Percentiles rank a stretch among this genome's conserved stretches.
Evolutionary conservation across 1,140 invertebrate species (phyloP).

Genomic region (Sweltsa coloradensis): DNA sequence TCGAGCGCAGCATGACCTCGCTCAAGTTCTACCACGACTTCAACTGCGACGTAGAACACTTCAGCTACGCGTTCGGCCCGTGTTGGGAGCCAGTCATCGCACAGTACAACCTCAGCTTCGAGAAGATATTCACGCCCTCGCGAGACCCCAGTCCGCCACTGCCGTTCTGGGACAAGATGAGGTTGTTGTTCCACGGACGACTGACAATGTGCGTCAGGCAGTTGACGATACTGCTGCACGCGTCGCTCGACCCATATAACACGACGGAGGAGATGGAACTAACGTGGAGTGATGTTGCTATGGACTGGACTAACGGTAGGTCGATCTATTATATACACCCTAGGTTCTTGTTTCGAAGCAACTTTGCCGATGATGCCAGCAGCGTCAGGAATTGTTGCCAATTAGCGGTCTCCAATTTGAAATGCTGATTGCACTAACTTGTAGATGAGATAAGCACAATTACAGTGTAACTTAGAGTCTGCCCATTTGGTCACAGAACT

Average conservation of each 20-base stretch:
- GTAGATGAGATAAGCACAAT: no score
- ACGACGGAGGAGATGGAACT: conserved; percentile 98
- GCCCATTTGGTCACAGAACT: no score
- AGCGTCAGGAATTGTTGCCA: no score
- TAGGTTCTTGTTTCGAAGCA: no score
- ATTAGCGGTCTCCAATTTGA: no score
- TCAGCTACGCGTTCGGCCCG: conserved; percentile 87
- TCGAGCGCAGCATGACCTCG: conserved; percentile 81
- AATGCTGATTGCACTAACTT: no score
- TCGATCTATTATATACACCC: no score
- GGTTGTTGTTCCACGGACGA: conserved; percentile 83
- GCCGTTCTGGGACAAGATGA: conserved; percentile 96
- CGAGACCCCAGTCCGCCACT: conserved; percentile 86
- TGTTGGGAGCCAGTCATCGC: conserved; percentile 98
- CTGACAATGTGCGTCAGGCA: conserved; percentile 76
- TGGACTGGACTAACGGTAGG: conserved; percentile 91
- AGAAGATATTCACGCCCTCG: conserved; percentile 73
- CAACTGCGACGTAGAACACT: conserved; percentile 83
- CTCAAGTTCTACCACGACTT: conserved; percentile 97
- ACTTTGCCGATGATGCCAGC: no score
- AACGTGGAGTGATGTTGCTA: conserved; percentile 79
- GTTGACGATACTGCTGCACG: conserved; percentile 80
- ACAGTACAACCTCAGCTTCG: conserved; percentile 83
- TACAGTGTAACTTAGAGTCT: no score
- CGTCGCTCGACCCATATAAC: conserved; percentile 95